A percentile compares a stretch with the other conserved stretches of the same genome.
Conservation (phyloP, 2,113 vertebrate species). For the Cottus gobio region DNA sequence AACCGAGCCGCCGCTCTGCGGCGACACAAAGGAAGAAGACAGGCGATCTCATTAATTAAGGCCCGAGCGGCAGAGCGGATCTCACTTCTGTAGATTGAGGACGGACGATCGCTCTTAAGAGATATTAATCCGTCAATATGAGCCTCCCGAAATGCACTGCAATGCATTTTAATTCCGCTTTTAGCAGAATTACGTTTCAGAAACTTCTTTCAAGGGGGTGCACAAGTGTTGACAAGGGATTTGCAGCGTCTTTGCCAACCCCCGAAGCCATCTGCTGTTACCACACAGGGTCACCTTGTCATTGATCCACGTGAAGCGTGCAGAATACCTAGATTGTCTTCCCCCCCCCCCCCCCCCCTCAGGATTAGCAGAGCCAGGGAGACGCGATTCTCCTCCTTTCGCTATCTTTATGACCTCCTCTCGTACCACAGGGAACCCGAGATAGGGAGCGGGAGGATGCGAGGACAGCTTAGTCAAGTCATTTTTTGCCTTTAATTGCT, state of each 20-base stretch:
- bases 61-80: conserved; percentile 36
- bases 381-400: conserved; percentile 42
- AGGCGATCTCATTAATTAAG: conserved; percentile 53
- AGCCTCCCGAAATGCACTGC: neutral
- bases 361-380: conserved; percentile 53
- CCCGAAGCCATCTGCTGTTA: conserved; percentile 46
- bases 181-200: neutral
- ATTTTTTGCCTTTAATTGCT: conserved; percentile 83
- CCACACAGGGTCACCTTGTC: conserved; percentile 70
- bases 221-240: conserved; percentile 50
- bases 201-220: conserved; percentile 13
- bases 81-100: conserved; percentile 26
- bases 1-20: conserved; percentile 22
- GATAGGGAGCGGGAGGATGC: conserved; percentile 52
- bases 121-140: conserved; percentile 4
- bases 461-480: conserved; percentile 80
- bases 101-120: conserved; percentile 12
- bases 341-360: conserved; percentile 29
- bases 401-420: conserved; percentile 71
- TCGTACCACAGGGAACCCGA: conserved; percentile 50
- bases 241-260: conserved; percentile 50
- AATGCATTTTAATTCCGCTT: conserved; percentile 8
- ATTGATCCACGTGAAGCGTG: conserved; percentile 62
- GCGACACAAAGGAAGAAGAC: conserved; percentile 17
- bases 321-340: conserved; percentile 66